A percentile compares a stretch with the other conserved stretches of the same genome.
Conservation (phyloP, 2,888 invertebrate species). For the Seira sanloemensis region DNA sequence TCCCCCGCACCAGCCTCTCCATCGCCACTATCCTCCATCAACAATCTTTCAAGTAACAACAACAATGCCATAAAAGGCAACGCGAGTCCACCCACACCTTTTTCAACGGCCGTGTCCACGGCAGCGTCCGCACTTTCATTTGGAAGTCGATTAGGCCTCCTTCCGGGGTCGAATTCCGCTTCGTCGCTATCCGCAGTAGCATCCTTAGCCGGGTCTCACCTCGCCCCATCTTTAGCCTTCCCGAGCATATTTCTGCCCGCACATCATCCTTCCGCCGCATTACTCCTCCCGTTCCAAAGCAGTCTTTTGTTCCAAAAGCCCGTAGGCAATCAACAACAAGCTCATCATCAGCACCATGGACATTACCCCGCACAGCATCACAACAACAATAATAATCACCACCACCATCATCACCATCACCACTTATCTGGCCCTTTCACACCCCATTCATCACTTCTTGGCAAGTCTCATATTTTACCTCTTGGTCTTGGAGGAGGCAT, state of each 20-base stretch:
- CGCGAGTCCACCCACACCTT: constrained; percentile 9
- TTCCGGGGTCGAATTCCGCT: not conserved
- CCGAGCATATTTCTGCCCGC: constrained; percentile 71
- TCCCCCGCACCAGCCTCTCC: constrained; percentile 3
- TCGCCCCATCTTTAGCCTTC: constrained; percentile 64
- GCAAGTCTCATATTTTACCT: constrained; percentile 44
- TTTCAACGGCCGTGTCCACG: not conserved
- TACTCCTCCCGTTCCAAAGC: constrained; percentile 72
- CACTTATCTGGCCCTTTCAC: constrained; percentile 35
- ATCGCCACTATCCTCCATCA: not conserved
- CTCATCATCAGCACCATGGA: constrained; percentile 25
- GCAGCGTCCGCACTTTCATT: constrained; percentile 1
- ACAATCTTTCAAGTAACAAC: too few relatives aligned
- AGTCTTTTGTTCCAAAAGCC: constrained; percentile 69
- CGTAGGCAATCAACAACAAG: constrained; percentile 63
- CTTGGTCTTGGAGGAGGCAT: constrained; percentile 24
- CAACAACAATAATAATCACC: too few relatives aligned
- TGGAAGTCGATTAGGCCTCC: constrained; percentile 2
- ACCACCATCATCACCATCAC: constrained; percentile 37
- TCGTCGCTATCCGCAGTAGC: constrained; percentile 24
- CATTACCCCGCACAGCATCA: too few relatives aligned
- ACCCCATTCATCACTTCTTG: constrained; percentile 43
- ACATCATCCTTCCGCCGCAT: constrained; percentile 68
- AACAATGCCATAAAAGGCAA: not conserved
- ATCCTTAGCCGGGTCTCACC: constrained; percentile 34